These are phyloP conservation scores for Scartelaos histophorus DNA, from an alignment of 2,113 vertebrate genomes.

Conservation along the genomic window DNA sequence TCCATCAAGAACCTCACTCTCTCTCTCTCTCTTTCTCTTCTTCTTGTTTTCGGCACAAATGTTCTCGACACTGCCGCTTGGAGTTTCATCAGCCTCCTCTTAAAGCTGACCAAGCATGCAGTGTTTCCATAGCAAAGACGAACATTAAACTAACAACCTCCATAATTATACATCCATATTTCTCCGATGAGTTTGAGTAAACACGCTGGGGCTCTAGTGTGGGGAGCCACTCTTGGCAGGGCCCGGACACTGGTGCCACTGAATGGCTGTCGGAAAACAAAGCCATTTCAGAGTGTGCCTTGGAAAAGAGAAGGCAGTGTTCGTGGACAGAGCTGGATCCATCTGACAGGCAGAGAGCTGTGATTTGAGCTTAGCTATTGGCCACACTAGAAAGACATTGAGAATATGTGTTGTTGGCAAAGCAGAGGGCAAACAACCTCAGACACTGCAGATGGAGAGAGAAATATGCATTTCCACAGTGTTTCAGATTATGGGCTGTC, in stretches of 20 bases:
- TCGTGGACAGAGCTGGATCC: conserved; percentile 46
- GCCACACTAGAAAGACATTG: conserved; percentile 65
- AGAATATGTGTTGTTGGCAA: conserved; percentile 72
- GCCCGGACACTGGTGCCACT: conserved; percentile 64
- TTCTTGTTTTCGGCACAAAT: conserved; percentile 35
- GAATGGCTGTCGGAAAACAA: conserved; percentile 74
- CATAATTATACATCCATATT: conserved; percentile 76
- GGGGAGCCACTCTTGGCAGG: conserved; percentile 70
- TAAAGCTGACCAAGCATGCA: conserved; percentile 66
- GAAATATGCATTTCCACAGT: conserved; percentile 62
- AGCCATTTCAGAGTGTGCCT: conserved; percentile 70
- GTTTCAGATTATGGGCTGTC: conserved; percentile 65
- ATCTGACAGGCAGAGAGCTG: conserved; percentile 61
- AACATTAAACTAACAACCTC: conserved; percentile 73
- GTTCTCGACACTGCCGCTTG: conserved; percentile 51
- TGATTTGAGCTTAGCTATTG: conserved; percentile 73
- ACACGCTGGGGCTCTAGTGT: conserved; percentile 64
- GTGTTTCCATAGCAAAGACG: conserved; percentile 68
- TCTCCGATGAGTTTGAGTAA: conserved; percentile 76
- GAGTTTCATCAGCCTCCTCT: conserved; percentile 58
- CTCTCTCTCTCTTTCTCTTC: conserved; percentile 4
- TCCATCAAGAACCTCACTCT: conserved; percentile 54
- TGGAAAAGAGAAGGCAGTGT: conserved; percentile 73
- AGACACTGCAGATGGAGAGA: conserved; percentile 65
- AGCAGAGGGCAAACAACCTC: conserved; percentile 67